phyloP scores from a whole-genome alignment of 2,113 vertebrate genomes.

The Gopherus flavomarginatus region DNA sequence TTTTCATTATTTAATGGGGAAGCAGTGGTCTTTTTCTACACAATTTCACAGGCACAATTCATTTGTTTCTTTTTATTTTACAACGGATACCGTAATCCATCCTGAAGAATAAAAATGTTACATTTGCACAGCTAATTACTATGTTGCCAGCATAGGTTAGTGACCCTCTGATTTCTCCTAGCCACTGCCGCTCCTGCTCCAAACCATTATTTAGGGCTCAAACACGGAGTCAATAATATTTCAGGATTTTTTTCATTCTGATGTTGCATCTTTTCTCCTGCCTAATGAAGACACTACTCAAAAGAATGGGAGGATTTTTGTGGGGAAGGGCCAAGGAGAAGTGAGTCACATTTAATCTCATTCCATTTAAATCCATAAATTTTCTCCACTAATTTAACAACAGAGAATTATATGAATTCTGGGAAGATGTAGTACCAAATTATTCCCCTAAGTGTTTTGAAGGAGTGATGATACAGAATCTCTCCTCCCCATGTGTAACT shows the following conservation, averaged over 20 bases:
- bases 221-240: slow-evolving; percentile 54
- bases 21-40: slow-evolving; percentile 47
- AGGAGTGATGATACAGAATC: slow-evolving; percentile 19
- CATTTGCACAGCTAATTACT: slow-evolving; percentile 73
- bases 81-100: slow-evolving; percentile 63
- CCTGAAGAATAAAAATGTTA: slow-evolving; percentile 62
- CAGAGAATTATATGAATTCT: neutral
- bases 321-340: neutral
- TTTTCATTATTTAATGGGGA: slow-evolving; percentile 67
- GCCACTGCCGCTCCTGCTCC: slow-evolving; percentile 52
- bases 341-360: neutral
- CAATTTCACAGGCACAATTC: slow-evolving; percentile 62
- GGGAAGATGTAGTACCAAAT: slow-evolving; percentile 7
- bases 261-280: slow-evolving; percentile 6
- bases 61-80: slow-evolving; percentile 60
- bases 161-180: slow-evolving; percentile 64
- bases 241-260: neutral
- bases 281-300: neutral
- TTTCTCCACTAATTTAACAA: neutral
- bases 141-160: slow-evolving; percentile 65
- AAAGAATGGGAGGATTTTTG: neutral
- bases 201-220: slow-evolving; percentile 41
- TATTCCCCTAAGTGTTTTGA: slow-evolving; percentile 44
- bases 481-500: neutral
- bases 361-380: neutral